Base-by-base conservation (phyloP, 2,888 invertebrate species). In the Dione juno region DNA sequence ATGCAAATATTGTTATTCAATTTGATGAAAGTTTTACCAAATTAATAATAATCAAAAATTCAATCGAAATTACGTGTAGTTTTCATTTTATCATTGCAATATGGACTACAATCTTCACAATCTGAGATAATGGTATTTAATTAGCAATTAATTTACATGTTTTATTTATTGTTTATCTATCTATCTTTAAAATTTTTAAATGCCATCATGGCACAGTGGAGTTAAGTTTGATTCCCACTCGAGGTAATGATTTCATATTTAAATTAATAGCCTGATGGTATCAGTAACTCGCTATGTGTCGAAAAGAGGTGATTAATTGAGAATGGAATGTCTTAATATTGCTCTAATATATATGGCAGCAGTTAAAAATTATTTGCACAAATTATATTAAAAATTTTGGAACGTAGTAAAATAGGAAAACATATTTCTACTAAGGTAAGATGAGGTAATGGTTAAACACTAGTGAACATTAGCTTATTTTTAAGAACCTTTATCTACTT, bases 61-160 rank as follows among this genome's bases (percentile, higher is more conserved):
- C 10, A 10, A 57, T 57, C 16, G 10, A 16, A 37, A 57, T 50
- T 19, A 50, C 19, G 11, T 11, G 16, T 8, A 16, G 9, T 16
- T 50, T 16, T 50, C 19, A 11, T 37, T 37, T 57, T 57, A 57
- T 57, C 57, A 11, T 37, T 16, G 37, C 11, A 37, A 57, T 57
- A 37, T 11, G 57, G 16, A 37, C 37, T 37, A 57, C 16, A 57
- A 57, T 57, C 16, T 37, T 0, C 11, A 37, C 35, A 57, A 57
- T 57, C 37, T 57, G 16, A 57, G 57, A 57, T 57, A 57, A 57
- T 16, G 6, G 7, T 57, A 37, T 57, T 37, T 57, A 57, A 57
- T 37, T 57, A 57, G 37, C 57, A 57, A 57, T 57, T 57, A 57
- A 19, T 57, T 54, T n/a, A 14, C 1, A 14, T 53, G 53, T 53